These are phyloP conservation scores for Periplaneta americana DNA, from an alignment of 1,140 invertebrate genomes.

Conservation along the genomic window DNA sequence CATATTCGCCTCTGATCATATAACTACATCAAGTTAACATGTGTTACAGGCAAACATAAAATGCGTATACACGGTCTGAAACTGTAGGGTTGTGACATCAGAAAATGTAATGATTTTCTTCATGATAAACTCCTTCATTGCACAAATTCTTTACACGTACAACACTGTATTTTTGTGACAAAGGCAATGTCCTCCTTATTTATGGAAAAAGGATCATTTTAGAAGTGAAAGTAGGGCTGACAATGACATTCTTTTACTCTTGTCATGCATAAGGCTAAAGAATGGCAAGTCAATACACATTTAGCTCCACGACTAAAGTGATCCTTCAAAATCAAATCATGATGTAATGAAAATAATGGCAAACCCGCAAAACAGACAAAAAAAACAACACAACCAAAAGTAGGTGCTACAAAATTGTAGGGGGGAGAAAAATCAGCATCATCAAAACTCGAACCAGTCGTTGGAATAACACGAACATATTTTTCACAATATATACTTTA, in stretches of 20 bases:
- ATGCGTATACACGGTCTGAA: too few relatives aligned
- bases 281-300: background rate
- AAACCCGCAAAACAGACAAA: slow-evolving; percentile 32
- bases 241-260: background rate
- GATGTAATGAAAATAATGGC: slow-evolving; percentile 37
- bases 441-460: background rate
- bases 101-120: too few relatives aligned
- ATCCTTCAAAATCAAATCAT: background rate
- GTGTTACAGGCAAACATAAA: background rate
- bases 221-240: background rate
- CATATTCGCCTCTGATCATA: too few relatives aligned
- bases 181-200: background rate
- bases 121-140: too few relatives aligned
- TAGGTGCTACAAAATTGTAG: background rate
- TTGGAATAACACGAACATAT: background rate
- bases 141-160: too few relatives aligned
- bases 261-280: background rate
- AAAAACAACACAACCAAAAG: slow-evolving; percentile 11
- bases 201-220: background rate
- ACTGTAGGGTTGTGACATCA: background rate
- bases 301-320: background rate
- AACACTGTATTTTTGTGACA: too few relatives aligned
- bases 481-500: slow-evolving; percentile 19
- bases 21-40: background rate
- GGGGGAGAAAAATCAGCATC: background rate